Conservation (phyloP, 23 tunicate genomes). For the Botrylloides violaceus region DNA sequence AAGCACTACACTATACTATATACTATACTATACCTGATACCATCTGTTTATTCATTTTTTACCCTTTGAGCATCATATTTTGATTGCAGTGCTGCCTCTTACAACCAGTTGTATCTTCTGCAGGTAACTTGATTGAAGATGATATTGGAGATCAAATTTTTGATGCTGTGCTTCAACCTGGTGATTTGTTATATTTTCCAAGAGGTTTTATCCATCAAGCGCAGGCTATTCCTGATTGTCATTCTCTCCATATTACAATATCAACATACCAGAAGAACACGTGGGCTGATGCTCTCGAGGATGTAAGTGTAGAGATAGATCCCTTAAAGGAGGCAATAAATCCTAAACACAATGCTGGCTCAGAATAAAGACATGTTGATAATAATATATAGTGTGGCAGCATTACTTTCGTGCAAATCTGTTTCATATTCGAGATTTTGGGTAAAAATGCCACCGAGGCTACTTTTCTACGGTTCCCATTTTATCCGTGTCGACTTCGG, state of each 20-base stretch:
- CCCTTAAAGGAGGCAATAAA: too few relatives aligned
- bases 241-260: slow-evolving; percentile 89
- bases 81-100: neutral
- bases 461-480: too few relatives aligned
- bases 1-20: too few relatives aligned
- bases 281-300: slow-evolving; percentile 83
- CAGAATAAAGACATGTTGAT: too few relatives aligned
- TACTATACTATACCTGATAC: too few relatives aligned
- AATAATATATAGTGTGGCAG: too few relatives aligned
- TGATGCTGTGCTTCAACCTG: slow-evolving; percentile 49
- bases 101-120: neutral
- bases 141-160: slow-evolving; percentile 68
- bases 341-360: too few relatives aligned
- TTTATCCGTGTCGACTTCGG: too few relatives aligned
- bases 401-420: too few relatives aligned
- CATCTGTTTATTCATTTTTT: neutral
- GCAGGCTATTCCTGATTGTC: slow-evolving; percentile 56
- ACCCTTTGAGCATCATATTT: neutral
- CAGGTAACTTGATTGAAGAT: slow-evolving; percentile 45
- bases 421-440: too few relatives aligned
- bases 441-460: too few relatives aligned
- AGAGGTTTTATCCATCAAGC: slow-evolving; percentile 96
- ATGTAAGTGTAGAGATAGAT: slow-evolving; percentile 44
- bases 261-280: slow-evolving; percentile 84
- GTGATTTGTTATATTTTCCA: slow-evolving; percentile 89